phyloP scores from a whole-genome alignment of 1,140 invertebrate genomes.

The Heliothis virescens region DNA sequence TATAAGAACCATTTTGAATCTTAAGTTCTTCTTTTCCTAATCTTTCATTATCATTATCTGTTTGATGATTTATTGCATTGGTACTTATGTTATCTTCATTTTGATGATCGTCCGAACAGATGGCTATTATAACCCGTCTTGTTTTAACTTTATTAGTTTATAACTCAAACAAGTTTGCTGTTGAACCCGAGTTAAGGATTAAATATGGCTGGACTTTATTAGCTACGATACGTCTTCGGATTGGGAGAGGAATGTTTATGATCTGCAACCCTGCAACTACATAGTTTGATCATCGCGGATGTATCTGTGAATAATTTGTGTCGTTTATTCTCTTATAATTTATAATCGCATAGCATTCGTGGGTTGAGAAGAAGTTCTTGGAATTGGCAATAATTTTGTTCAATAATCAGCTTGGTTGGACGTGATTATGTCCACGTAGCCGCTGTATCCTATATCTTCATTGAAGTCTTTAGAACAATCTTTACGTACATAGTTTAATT shows the following conservation, averaged over 20 bases:
- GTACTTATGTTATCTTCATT: conserved; percentile 7
- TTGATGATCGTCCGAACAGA: conserved; percentile 15
- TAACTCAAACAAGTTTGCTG: conserved; percentile 35
- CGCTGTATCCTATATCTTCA: too few species aligned
- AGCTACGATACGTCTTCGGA: neutral
- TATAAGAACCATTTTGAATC: neutral
- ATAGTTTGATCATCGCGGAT: neutral
- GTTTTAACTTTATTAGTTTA: conserved; percentile 35
- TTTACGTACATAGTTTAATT: neutral
- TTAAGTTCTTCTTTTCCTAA: neutral
- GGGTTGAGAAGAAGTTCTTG: too few species aligned
- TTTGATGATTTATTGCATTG: neutral
- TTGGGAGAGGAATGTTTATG: conserved; percentile 16
- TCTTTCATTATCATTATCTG: neutral
- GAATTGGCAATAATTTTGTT: neutral
- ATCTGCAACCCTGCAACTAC: neutral
- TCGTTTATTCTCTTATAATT: neutral
- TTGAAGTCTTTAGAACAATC: too few species aligned
- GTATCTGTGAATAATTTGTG: too few species aligned
- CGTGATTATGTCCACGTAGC: too few species aligned
- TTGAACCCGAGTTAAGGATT: conserved; percentile 14
- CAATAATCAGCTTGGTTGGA: neutral
- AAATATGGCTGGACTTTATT: conserved; percentile 13
- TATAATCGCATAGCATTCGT: neutral
- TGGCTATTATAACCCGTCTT: conserved; percentile 25